Evolutionary conservation across 1,140 invertebrate species (phyloP).

Genomic region (Eulimnadia texana): DNA sequence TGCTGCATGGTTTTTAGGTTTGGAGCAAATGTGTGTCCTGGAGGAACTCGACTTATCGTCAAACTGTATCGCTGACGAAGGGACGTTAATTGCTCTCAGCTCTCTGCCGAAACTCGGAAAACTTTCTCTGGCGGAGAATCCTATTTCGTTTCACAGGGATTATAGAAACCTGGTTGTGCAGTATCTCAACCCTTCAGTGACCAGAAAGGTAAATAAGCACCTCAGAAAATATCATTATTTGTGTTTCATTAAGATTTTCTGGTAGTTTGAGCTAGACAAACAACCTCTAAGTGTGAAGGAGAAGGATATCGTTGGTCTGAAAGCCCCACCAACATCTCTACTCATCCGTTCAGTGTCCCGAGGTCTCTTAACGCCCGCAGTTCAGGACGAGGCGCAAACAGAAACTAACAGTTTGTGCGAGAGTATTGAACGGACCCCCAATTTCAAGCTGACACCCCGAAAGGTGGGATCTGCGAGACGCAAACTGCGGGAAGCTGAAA

Average conservation of each 20-base stretch:
- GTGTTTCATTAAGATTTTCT: too few relatives aligned
- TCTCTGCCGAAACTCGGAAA: neutral
- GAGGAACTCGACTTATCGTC: neutral
- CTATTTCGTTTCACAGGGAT: neutral
- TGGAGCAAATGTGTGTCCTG: neutral
- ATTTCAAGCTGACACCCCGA: neutral
- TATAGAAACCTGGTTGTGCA: neutral
- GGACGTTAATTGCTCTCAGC: neutral
- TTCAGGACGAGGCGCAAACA: neutral
- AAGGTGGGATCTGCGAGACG: neutral
- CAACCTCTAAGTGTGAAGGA: neutral
- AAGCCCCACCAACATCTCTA: neutral
- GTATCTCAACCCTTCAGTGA: neutral
- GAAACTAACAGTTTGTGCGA: too few relatives aligned
- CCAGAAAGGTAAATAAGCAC: neutral
- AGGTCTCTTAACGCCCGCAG: neutral
- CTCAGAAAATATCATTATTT: too few relatives aligned
- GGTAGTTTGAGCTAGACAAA: neutral
- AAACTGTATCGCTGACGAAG: neutral
- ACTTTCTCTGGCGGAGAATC: neutral
- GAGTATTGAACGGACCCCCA: too few relatives aligned
- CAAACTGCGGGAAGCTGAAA: neutral
- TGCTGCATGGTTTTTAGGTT: neutral
- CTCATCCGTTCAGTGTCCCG: neutral
- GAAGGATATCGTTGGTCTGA: neutral